A percentile compares a stretch with the other conserved stretches of the same genome.
These are phyloP conservation scores for Mythimna impura DNA, from an alignment of 2,888 invertebrate genomes.

Conservation along the genomic window DNA sequence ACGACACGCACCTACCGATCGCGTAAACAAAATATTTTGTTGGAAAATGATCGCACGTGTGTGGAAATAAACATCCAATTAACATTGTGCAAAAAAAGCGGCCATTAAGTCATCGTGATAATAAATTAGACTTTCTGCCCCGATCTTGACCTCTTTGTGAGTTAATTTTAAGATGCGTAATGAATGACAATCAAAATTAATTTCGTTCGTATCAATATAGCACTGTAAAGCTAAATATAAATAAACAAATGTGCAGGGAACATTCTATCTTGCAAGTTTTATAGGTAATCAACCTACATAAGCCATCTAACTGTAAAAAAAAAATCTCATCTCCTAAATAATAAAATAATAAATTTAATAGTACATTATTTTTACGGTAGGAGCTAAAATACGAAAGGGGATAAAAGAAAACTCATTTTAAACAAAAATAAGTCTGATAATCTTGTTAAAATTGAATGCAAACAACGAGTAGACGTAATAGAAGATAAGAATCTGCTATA, in stretches of 20 bases:
- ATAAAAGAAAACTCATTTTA: slow-evolving; percentile 50
- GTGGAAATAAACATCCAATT: slow-evolving; percentile 60
- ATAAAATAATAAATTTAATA: slow-evolving; percentile 6
- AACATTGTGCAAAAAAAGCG: slow-evolving; percentile 56
- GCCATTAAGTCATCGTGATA: slow-evolving; percentile 51
- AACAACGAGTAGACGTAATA: slow-evolving; percentile 55
- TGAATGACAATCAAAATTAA: slow-evolving; percentile 27
- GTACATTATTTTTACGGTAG: slow-evolving; percentile 8
- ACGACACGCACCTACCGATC: slow-evolving; percentile 40
- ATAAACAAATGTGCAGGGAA: neutral
- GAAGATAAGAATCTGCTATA: slow-evolving; percentile 59
- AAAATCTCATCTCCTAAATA: neutral
- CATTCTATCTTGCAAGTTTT: neutral
- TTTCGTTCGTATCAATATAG: slow-evolving; percentile 3
- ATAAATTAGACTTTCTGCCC: slow-evolving; percentile 52
- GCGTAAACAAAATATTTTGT: slow-evolving; percentile 45
- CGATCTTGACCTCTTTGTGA: slow-evolving; percentile 58
- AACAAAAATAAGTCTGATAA: slow-evolving; percentile 50
- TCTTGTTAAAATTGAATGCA: slow-evolving; percentile 56
- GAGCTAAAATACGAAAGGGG: slow-evolving; percentile 9
- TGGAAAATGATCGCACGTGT: slow-evolving; percentile 44
- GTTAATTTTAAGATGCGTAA: slow-evolving; percentile 41
- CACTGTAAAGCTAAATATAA: slow-evolving; percentile 8
- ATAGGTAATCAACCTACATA: neutral
- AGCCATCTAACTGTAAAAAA: neutral